Evolutionary conservation across 2,113 vertebrate species (phyloP).

Genomic region (Phycodurus eques): DNA sequence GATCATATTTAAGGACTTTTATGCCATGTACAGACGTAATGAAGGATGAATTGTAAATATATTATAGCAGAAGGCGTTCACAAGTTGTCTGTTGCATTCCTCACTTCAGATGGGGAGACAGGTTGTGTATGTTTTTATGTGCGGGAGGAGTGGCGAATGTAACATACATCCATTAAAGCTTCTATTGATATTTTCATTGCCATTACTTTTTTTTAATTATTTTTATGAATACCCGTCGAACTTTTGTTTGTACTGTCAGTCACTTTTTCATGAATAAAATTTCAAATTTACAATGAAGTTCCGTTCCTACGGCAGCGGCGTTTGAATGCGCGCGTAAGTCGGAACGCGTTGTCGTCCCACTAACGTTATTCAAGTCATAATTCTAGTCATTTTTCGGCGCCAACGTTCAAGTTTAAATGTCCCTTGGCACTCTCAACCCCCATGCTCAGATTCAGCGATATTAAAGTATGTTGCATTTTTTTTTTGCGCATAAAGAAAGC

Average conservation of each 20-base stretch:
- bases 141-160: constrained; percentile 89
- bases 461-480: no score
- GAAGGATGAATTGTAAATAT: constrained; percentile 83
- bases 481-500: not conserved
- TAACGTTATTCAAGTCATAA: no score
- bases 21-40: constrained; percentile 80
- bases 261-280: not conserved
- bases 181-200: constrained; percentile 86
- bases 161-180: constrained; percentile 93
- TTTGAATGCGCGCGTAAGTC: no score
- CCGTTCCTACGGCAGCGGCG: no score
- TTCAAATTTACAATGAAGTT: not conserved
- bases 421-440: no score
- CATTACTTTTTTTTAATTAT: constrained; percentile 2
- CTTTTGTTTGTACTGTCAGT: constrained; percentile 1
- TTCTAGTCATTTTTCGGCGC: no score
- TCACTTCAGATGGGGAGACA: constrained; percentile 76
- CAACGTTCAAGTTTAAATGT: no score
- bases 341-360: no score
- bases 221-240: not conserved
- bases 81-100: constrained; percentile 73
- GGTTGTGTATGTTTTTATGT: constrained; percentile 84
- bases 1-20: constrained; percentile 69
- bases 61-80: constrained; percentile 74
- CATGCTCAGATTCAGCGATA: no score